Conservation (phyloP, 2,888 invertebrate genomes). For the Nycteola revayana region DNA sequence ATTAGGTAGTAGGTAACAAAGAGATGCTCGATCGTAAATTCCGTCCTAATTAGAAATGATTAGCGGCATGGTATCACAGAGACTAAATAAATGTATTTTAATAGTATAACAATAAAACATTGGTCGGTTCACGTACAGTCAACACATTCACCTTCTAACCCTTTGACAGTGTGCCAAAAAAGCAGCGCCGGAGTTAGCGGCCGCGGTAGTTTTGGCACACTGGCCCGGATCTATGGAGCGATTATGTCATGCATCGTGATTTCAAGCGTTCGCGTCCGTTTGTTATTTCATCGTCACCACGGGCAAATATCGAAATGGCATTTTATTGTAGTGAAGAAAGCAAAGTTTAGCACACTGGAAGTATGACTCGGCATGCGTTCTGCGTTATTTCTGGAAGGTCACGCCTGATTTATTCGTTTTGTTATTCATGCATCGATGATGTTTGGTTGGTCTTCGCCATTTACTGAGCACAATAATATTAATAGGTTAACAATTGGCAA, state of each 20-base stretch:
- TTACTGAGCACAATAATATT: no score
- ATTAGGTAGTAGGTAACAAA: no score
- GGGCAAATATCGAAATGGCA: conserved; percentile 51
- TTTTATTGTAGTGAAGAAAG: conserved; percentile 55
- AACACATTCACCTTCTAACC: conserved; percentile 75
- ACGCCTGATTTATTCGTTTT: conserved; percentile 38
- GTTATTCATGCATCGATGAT: conserved; percentile 26
- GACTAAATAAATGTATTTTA: conserved; percentile 34
- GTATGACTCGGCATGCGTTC: conserved; percentile 16
- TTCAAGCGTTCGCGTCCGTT: conserved; percentile 54
- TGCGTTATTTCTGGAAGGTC: conserved; percentile 62
- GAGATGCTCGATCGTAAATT: conserved; percentile 11
- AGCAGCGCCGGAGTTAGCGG: conserved; percentile 50
- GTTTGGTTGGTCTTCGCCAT: neutral
- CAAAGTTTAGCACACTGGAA: conserved; percentile 26
- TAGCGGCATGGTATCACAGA: conserved; percentile 18
- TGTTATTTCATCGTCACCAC: conserved; percentile 55
- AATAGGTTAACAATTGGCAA: no score
- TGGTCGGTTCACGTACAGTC: conserved; percentile 42
- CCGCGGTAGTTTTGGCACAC: conserved; percentile 67
- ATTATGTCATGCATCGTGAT: conserved; percentile 76
- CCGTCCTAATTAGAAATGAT: conserved; percentile 23
- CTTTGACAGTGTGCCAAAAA: conserved; percentile 73
- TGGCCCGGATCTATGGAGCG: conserved; percentile 72
- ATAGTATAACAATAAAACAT: conserved; percentile 39